phyloP scores from a whole-genome alignment of 2,888 invertebrate species.

The Catotricha subobsoleta region DNA sequence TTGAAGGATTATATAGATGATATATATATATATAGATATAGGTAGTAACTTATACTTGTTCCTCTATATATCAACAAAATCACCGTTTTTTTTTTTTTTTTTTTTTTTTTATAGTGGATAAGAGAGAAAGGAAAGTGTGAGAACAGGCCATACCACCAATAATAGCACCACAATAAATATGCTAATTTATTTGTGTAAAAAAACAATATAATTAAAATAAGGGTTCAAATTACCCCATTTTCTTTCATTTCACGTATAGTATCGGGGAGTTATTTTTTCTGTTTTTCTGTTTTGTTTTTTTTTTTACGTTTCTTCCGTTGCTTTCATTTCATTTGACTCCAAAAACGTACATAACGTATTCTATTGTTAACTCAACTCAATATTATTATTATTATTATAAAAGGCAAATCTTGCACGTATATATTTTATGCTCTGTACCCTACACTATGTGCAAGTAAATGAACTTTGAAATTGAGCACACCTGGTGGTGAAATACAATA shows the following conservation, averaged over 20 bases:
- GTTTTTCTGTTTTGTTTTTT: not conserved
- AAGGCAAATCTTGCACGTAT: conserved; percentile 1
- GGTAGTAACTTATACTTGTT: too few relatives aligned
- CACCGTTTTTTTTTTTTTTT: too few relatives aligned
- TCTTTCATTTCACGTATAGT: not conserved
- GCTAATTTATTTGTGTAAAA: conserved; percentile 1
- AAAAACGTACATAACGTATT: not conserved
- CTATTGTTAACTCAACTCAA: not conserved
- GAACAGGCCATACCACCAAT: not conserved
- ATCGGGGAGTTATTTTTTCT: not conserved
- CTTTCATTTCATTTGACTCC: not conserved
- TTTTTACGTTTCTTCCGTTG: not conserved
- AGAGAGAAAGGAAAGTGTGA: too few relatives aligned
- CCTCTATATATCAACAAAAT: too few relatives aligned
- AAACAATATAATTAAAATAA: conserved; percentile 4
- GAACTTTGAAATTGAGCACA: conserved; percentile 8
- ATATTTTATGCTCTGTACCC: conserved; percentile 3
- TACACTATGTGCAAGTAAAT: conserved; percentile 8
- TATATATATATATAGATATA: too few relatives aligned
- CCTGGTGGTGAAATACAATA: conserved; percentile 6
- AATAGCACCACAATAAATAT: not conserved
- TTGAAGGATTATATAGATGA: too few relatives aligned
- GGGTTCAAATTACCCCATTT: conserved; percentile 1
- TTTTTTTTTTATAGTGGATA: too few relatives aligned
- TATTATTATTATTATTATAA: not conserved